Conservation (phyloP, 2,888 invertebrate species). For the Arctia plantaginis region DNA sequence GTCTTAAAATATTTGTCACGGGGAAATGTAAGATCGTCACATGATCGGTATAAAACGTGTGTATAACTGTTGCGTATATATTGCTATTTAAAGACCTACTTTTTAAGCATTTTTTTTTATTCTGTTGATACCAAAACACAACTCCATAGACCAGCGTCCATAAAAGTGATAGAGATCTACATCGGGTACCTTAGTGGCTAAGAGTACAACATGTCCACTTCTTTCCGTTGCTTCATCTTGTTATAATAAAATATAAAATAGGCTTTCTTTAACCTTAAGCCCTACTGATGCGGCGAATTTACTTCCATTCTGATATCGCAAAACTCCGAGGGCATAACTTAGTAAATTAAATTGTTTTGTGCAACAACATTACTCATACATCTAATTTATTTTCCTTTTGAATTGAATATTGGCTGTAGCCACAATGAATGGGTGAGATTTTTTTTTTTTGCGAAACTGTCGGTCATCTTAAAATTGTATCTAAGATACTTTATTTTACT, state of each 20-base stretch:
- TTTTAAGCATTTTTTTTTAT: background rate
- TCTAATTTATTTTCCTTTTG: background rate
- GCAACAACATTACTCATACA: background rate
- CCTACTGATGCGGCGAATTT: background rate
- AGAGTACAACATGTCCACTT: no score
- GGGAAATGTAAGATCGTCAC: background rate
- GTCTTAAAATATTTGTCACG: background rate
- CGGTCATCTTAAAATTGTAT: background rate
- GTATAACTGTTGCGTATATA: background rate
- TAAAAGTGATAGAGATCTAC: background rate
- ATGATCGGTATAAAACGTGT: background rate
- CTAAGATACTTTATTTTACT: conserved; percentile 26
- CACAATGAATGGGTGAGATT: no score
- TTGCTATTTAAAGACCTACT: background rate
- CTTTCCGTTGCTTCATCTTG: background rate
- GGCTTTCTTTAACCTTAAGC: background rate
- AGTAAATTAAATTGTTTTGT: background rate
- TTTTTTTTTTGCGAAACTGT: background rate
- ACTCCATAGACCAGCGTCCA: background rate
- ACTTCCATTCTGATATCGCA: background rate
- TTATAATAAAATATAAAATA: background rate
- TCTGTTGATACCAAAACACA: background rate
- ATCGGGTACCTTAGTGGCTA: background rate
- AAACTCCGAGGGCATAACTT: background rate
- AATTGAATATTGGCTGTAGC: no score